Base-by-base conservation (phyloP, 2,888 invertebrate genomes). In the Morinoia aosen region DNA sequence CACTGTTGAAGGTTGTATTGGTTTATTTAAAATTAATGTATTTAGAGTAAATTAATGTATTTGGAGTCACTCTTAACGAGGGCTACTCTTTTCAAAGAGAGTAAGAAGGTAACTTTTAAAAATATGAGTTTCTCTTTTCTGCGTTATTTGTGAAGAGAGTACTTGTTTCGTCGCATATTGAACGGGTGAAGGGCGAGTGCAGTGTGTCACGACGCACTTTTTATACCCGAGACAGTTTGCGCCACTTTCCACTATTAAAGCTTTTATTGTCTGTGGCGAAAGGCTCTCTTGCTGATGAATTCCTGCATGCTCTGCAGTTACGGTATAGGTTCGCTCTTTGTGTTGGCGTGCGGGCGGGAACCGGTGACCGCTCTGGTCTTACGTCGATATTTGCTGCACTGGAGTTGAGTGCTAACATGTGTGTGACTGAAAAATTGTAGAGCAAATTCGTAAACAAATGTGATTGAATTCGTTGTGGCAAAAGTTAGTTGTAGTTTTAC, bases 251-350 rank as follows among this genome's bases (percentile, higher is more conserved):
- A 48, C 90, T 19, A 90, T 90, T 90, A 48, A 48, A 48, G 19
- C 14, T 90, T 90, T 40, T 90, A 40, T 40, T 12, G 39, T 90
- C 48, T 88, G 11, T 14, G 39, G 90, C 90, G 48, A 90, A 90
- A 90, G 40, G 90, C 90, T 48, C 16, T 39, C 40, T 12, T 39
- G 14, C 90, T 90, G 90, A 90, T 90, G 33, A 39, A 90, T 90
- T 90, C 90, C 40, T 90, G 40, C 90, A 40, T 90, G 90, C 90
- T 90, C 90, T 90, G 14, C 90, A 90, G 90, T 48, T 39, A 39
- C 90, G 40, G 40, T 90, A 33, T 33, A 76, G 33, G 90, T 48
- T 90, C 90, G 90, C 48, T 40, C 40, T 16, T 19, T 40, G 90
- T 48, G 48, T 90, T 19, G 40, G 14, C 39, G 90, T 40, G 90